A percentile compares a stretch with the other conserved stretches of the same genome.
phyloP scores from a whole-genome alignment of 2,113 vertebrate genomes.

The Zosterops borbonicus region DNA sequence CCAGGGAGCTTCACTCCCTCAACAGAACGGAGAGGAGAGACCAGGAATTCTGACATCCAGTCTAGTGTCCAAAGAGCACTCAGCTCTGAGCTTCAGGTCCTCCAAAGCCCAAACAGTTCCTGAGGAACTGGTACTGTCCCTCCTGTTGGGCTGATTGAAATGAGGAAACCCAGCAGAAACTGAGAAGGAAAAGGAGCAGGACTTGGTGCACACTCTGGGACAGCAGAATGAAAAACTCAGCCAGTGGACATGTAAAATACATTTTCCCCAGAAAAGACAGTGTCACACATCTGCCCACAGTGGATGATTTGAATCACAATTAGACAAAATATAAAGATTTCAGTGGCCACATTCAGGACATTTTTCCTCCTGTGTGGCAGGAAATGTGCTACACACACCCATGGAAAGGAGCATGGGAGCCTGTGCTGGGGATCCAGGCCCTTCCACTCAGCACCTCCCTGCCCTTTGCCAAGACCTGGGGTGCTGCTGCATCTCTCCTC shows the following conservation, averaged over 20 bases:
- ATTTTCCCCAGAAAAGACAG: background rate
- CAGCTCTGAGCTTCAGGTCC: background rate
- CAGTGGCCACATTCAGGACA: background rate
- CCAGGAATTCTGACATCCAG: background rate
- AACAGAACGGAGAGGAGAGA: background rate
- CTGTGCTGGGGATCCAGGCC: background rate
- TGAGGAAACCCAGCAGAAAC: background rate
- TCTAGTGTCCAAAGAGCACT: background rate
- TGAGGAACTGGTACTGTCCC: background rate
- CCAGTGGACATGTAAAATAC: background rate
- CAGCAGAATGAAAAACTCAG: background rate
- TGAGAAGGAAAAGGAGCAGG: background rate
- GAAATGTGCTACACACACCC: accelerated
- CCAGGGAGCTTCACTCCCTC: background rate
- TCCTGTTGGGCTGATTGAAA: background rate
- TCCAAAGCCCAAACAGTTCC: background rate
- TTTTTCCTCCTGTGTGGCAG: background rate
- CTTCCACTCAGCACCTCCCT: background rate
- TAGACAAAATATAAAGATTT: background rate
- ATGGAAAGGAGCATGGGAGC: background rate
- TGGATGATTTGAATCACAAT: background rate
- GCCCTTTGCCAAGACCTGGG: background rate
- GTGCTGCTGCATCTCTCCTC: background rate
- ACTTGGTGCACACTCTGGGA: background rate
- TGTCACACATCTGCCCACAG: background rate